Percentiles rank a stretch among this genome's conserved stretches.
phyloP scores from a whole-genome alignment of 2,113 vertebrate genomes.

The Brevimyrus niger region DNA sequence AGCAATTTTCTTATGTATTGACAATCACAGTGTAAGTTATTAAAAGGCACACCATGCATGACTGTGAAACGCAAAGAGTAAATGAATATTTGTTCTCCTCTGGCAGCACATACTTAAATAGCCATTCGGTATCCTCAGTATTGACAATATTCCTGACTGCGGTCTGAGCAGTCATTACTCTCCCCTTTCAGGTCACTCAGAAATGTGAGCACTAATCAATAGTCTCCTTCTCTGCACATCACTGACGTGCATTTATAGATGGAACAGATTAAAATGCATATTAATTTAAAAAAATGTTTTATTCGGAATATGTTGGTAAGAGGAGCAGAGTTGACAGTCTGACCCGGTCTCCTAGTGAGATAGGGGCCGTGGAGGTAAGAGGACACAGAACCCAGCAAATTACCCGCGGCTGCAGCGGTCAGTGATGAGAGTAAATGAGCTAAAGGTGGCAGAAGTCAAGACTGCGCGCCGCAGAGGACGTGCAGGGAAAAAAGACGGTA shows the following conservation, averaged over 20 bases:
- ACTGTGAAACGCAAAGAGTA: neutral
- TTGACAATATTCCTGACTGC: neutral
- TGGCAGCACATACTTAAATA: neutral
- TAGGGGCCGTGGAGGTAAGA: neutral
- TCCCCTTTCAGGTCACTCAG: neutral
- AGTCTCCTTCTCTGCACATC: neutral
- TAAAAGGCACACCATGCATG: neutral
- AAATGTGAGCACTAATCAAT: slow-evolving; percentile 3
- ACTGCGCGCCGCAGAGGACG: neutral
- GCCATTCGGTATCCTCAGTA: neutral
- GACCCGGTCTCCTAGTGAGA: neutral
- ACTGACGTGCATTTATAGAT: neutral
- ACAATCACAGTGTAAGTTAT: neutral
- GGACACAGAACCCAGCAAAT: neutral
- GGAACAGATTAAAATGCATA: neutral
- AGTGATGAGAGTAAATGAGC: neutral
- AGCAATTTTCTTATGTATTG: neutral
- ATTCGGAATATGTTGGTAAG: neutral
- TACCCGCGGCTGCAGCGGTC: neutral
- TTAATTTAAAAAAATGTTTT: neutral
- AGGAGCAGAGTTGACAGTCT: neutral
- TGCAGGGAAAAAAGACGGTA: neutral
- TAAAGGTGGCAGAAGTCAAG: neutral
- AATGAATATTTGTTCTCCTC: slow-evolving; percentile 14
- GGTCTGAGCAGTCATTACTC: neutral